Evolutionary conservation across 2,113 vertebrate genomes (phyloP).

Genomic region (Cairina moschata): DNA sequence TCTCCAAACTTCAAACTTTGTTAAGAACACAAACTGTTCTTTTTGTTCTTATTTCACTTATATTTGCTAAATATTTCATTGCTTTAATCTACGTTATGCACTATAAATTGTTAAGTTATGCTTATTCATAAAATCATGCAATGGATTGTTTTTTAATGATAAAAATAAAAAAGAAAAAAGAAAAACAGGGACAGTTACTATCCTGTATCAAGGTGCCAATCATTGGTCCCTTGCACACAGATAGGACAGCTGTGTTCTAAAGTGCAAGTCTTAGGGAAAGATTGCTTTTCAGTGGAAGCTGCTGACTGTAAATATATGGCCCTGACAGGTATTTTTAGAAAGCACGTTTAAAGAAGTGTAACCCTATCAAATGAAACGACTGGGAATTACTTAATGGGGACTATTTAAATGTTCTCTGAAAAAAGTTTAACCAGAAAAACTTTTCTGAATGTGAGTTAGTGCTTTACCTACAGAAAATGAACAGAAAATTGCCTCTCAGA

Average conservation of each 20-base stretch:
- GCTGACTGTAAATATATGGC: not conserved
- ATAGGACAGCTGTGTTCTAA: not conserved
- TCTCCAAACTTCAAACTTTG: not conserved
- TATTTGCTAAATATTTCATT: not conserved
- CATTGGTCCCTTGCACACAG: not conserved
- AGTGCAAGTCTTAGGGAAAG: not conserved
- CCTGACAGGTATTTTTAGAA: not conserved
- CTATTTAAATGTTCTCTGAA: not conserved
- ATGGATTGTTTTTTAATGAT: not conserved
- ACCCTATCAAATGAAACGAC: not conserved
- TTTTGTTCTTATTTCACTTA: not conserved
- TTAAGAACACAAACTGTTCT: not conserved
- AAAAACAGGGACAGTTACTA: not conserved
- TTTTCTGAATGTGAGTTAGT: not conserved
- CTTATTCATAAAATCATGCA: not conserved
- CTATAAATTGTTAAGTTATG: not conserved
- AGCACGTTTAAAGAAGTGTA: not conserved
- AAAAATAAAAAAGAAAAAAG: not conserved
- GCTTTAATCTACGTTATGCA: not conserved
- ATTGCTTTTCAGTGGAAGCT: not conserved
- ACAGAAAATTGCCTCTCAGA: not conserved
- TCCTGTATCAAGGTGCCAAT: not conserved
- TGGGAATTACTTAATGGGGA: not conserved
- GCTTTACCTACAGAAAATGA: not conserved
- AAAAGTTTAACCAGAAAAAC: not conserved